Conservation (phyloP, 2,888 invertebrate species). For the Augiades crinisus region DNA sequence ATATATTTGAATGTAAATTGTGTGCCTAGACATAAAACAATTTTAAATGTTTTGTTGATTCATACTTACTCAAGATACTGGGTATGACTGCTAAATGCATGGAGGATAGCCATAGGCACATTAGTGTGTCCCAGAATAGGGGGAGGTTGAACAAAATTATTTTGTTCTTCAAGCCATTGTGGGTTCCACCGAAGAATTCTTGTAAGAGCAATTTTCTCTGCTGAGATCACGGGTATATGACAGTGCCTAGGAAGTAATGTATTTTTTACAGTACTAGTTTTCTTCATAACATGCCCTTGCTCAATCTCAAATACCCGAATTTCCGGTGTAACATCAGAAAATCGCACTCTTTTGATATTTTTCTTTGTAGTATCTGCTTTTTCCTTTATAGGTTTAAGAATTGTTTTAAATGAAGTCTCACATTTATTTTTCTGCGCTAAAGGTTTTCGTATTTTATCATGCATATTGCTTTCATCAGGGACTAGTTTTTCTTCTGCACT, state of each 20-base stretch:
- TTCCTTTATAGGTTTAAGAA: constrained; percentile 9
- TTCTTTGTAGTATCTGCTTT: constrained; percentile 42
- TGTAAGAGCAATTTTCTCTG: constrained; percentile 72
- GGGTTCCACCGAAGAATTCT: constrained; percentile 85
- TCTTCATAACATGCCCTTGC: constrained; percentile 63
- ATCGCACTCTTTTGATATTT: constrained; percentile 56
- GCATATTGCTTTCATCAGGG: background rate
- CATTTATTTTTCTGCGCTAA: background rate
- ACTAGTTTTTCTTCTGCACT: background rate
- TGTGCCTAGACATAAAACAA: background rate
- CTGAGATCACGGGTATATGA: constrained; percentile 56
- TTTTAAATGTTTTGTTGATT: background rate
- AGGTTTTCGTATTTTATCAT: background rate
- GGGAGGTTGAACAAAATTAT: constrained; percentile 70
- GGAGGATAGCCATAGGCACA: constrained; percentile 75
- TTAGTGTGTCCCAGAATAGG: constrained; percentile 75
- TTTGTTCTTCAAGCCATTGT: constrained; percentile 83
- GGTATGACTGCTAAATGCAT: constrained; percentile 75
- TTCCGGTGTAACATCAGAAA: constrained; percentile 49
- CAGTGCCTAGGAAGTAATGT: constrained; percentile 47
- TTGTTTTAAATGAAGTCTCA: constrained; percentile 3
- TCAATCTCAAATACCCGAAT: constrained; percentile 60
- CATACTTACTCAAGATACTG: constrained; percentile 82
- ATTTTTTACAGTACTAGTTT: constrained; percentile 56
- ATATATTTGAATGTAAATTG: constrained; percentile 6